Evolutionary conservation across 2,888 invertebrate genomes (phyloP).

Genomic region (Microchrysa polita): DNA sequence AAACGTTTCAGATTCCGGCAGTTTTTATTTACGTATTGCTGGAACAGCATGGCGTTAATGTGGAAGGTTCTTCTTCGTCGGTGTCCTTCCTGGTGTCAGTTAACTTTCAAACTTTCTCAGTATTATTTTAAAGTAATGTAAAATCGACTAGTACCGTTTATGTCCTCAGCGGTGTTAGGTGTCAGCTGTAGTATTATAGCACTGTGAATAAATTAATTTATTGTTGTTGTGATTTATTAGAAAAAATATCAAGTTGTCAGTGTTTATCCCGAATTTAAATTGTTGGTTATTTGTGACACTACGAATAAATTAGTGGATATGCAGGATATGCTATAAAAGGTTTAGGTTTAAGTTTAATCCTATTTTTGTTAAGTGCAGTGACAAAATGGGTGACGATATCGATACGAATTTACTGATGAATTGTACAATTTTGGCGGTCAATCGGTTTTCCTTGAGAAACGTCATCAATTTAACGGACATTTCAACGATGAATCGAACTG

Average conservation of each 20-base stretch:
- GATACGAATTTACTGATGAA: constrained; percentile 61
- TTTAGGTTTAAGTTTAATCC: constrained; percentile 1
- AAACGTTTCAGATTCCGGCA: background rate
- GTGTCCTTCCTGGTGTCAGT: constrained; percentile 23
- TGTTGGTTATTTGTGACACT: background rate
- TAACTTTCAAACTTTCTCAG: background rate
- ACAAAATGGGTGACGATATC: constrained; percentile 61
- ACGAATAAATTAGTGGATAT: too few species aligned
- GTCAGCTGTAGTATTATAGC: too few species aligned
- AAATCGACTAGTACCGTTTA: too few species aligned
- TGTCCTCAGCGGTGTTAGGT: too few species aligned
- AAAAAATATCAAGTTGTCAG: background rate
- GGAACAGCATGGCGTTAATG: constrained; percentile 8
- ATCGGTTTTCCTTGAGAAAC: constrained; percentile 58
- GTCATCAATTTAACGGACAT: constrained; percentile 59
- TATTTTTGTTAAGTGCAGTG: background rate
- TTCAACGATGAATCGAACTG: constrained; percentile 59
- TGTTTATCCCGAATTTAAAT: background rate
- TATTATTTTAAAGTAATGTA: too few species aligned
- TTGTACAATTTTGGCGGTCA: constrained; percentile 62
- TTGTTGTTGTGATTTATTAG: background rate
- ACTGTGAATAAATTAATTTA: too few species aligned
- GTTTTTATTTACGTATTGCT: constrained; percentile 21
- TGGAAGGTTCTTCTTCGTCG: background rate
- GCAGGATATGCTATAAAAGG: background rate